Evolutionary conservation across 2,888 invertebrate genomes (phyloP).

Genomic region (Drosophila atripex): DNA sequence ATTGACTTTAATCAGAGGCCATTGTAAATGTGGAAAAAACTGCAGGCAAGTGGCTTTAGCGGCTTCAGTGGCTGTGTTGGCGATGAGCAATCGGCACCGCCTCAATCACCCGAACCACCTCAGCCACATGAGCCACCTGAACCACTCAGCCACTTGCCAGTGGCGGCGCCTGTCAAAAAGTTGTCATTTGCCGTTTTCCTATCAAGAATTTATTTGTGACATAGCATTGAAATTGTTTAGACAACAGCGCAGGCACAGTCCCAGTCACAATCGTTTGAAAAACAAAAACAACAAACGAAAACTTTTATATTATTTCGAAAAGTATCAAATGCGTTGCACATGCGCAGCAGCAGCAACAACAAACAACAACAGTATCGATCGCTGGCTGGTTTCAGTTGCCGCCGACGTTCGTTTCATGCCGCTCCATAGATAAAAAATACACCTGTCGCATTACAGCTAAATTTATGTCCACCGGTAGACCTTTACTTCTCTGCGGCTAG

Average conservation of each 20-base stretch:
- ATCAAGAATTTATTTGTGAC: conserved; percentile 68
- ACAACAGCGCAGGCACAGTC: conserved; percentile 26
- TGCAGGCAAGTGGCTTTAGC: conserved; percentile 55
- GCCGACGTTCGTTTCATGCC: conserved; percentile 63
- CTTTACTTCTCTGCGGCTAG: conserved; percentile 81
- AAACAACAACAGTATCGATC: conserved; percentile 23
- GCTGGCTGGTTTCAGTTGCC: conserved; percentile 18
- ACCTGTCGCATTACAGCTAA: conserved; percentile 83
- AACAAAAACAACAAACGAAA: conserved; percentile 20
- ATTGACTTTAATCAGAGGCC: conserved; percentile 58
- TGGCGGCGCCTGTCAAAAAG: conserved; percentile 67
- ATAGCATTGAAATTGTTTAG: conserved; percentile 70
- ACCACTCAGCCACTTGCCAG: conserved; percentile 28
- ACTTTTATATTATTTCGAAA: conserved; percentile 67
- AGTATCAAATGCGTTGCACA: conserved; percentile 74
- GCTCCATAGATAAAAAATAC: conserved; percentile 81
- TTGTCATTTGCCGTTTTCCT: conserved; percentile 57
- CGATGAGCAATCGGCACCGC: conserved; percentile 58
- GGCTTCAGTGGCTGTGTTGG: conserved; percentile 41
- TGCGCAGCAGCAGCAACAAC: conserved; percentile 56
- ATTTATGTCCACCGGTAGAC: conserved; percentile 83
- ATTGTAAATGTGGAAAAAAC: conserved; percentile 54
- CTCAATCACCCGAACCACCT: conserved; percentile 9
- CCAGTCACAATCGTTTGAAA: conserved; percentile 8
- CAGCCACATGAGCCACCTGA: conserved; percentile 25